A percentile compares a stretch with the other conserved stretches of the same genome.
These are phyloP conservation scores for Erebia aethiops DNA, from an alignment of 2,888 invertebrate genomes.

Conservation along the genomic window DNA sequence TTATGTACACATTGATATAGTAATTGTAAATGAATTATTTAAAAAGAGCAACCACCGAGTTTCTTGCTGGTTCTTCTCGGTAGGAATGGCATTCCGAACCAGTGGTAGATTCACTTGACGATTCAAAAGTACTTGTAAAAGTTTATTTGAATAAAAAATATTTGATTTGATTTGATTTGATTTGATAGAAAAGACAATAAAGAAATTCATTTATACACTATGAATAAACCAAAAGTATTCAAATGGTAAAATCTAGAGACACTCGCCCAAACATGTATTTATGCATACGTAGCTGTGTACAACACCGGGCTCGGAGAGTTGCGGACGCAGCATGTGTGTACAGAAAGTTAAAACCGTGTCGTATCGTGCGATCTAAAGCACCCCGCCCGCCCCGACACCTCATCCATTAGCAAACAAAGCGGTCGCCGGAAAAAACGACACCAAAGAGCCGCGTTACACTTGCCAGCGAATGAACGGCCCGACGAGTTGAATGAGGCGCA, in stretches of 20 bases:
- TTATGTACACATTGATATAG: too few species aligned
- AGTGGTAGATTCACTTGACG: too few species aligned
- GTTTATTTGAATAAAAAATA: too few species aligned
- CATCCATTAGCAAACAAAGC: constrained; percentile 13
- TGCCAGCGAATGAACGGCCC: neutral
- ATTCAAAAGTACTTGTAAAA: too few species aligned
- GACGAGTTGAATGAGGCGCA: neutral
- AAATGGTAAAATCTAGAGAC: neutral
- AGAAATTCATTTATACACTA: too few species aligned
- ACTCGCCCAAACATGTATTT: neutral
- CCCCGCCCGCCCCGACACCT: neutral
- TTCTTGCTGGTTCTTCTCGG: too few species aligned
- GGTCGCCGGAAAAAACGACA: constrained; percentile 2
- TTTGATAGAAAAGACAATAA: too few species aligned
- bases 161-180: too few species aligned
- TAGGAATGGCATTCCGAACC: too few species aligned
- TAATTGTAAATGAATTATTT: too few species aligned
- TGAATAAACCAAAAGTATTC: too few species aligned
- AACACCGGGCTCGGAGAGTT: neutral
- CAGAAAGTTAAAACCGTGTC: neutral
- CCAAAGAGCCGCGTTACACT: neutral
- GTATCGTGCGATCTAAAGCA: neutral
- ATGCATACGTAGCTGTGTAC: neutral
- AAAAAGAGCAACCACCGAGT: too few species aligned
- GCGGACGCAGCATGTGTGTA: neutral